These are phyloP conservation scores for Miltochrista miniata DNA, from an alignment of 2,888 invertebrate genomes.

Conservation along the genomic window DNA sequence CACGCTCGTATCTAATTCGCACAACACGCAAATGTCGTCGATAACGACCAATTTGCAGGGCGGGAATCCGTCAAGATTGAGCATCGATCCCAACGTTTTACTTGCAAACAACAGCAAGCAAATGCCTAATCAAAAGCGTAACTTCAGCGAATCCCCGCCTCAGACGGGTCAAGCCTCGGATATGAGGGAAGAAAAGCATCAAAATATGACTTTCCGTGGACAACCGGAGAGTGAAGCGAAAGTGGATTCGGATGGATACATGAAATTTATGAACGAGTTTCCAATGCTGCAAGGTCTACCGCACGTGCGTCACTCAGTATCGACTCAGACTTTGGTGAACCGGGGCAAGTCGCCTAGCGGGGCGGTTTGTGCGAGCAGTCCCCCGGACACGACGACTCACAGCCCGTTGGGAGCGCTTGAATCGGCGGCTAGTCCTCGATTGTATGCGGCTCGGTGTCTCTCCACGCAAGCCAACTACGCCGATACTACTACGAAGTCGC, in stretches of 20 bases:
- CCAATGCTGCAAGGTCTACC: conserved; percentile 18
- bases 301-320: conserved; percentile 86
- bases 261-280: conserved; percentile 51
- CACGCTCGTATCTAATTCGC: conserved; percentile 89
- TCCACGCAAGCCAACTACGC: conserved; percentile 55
- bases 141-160: conserved; percentile 42
- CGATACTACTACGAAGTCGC: conserved; percentile 76
- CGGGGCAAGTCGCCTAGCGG: conserved; percentile 23
- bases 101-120: conserved; percentile 69
- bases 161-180: conserved; percentile 24
- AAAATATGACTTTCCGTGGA: conserved; percentile 5
- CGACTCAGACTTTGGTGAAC: conserved; percentile 87
- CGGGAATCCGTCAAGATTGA: conserved; percentile 72
- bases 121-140: conserved; percentile 44
- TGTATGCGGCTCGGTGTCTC: conserved; percentile 37
- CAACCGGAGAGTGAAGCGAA: conserved; percentile 26
- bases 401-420: conserved; percentile 88
- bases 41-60: conserved; percentile 50
- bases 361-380: conserved; percentile 51
- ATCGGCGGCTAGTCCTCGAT: conserved; percentile 43
- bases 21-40: conserved; percentile 62
- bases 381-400: conserved; percentile 93
- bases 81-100: conserved; percentile 85
- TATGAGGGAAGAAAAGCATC: conserved; percentile 31
- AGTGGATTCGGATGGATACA: conserved; percentile 46